Conservation (phyloP, 2,113 vertebrate species). For the Herpetotheres cachinnans region DNA sequence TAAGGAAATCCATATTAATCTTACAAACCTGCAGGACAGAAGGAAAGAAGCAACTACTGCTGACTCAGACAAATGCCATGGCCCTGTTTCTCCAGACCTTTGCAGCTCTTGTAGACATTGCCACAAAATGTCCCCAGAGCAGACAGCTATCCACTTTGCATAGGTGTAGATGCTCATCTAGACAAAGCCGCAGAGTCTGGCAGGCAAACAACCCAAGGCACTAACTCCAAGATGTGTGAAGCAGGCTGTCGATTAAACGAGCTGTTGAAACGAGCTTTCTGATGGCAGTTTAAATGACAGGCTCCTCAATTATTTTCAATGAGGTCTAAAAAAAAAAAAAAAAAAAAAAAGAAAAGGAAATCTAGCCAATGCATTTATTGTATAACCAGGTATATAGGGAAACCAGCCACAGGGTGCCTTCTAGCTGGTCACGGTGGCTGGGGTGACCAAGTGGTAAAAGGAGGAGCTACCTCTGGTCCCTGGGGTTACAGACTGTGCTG, state of each 20-base stretch:
- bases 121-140: neutral
- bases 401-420: neutral
- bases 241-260: neutral
- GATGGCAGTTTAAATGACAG: neutral
- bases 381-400: neutral
- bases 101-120: neutral
- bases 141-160: neutral
- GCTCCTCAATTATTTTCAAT: neutral
- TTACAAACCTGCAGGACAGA: neutral
- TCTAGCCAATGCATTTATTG: neutral
- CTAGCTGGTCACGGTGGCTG: neutral
- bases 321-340: neutral
- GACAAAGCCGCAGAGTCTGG: neutral
- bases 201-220: neutral
- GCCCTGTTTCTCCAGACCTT: neutral
- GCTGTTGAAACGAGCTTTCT: neutral
- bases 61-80: neutral
- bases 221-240: neutral
- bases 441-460: neutral
- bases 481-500: neutral
- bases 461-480: neutral
- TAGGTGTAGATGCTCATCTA: neutral
- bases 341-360: neutral
- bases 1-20: slow-evolving; percentile 17
- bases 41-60: neutral